Evolutionary conservation across 2,888 invertebrate species (phyloP).

Genomic region (Lasius platythorax): DNA sequence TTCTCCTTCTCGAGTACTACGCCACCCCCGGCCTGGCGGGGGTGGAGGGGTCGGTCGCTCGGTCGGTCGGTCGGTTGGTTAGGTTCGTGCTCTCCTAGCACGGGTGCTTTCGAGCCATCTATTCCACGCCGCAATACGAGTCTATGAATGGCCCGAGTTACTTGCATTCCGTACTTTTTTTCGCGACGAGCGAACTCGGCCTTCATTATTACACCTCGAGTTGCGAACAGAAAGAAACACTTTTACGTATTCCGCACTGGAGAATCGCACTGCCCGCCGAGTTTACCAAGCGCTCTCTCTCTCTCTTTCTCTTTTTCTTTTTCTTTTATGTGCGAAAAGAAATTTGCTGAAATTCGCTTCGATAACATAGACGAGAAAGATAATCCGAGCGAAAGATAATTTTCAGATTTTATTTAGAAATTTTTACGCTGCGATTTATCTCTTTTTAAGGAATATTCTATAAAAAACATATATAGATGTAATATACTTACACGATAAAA

Average conservation of each 20-base stretch:
- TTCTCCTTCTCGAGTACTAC: conserved; percentile 81
- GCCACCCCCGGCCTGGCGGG: conserved; percentile 69
- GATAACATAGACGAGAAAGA: conserved; percentile 4
- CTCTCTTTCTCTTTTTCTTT: background rate
- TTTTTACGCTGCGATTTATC: conserved; percentile 23
- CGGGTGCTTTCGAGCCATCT: conserved; percentile 67
- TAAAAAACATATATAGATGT: conserved; percentile 1
- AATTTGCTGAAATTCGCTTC: conserved; percentile 18
- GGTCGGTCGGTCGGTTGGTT: conserved; percentile 45
- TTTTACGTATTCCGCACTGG: conserved; percentile 51
- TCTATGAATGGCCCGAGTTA: conserved; percentile 73
- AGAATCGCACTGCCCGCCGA: conserved; percentile 40
- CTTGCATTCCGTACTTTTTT: conserved; percentile 74
- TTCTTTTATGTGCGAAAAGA: background rate
- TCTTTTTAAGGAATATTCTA: background rate
- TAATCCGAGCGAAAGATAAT: conserved; percentile 32
- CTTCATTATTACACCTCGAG: conserved; percentile 73
- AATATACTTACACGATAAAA: background rate
- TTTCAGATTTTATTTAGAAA: conserved; percentile 19
- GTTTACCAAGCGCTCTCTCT: conserved; percentile 51
- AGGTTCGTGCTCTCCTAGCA: conserved; percentile 56
- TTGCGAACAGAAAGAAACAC: conserved; percentile 52
- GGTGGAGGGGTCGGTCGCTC: conserved; percentile 36
- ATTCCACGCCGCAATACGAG: conserved; percentile 74
- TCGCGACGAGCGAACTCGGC: conserved; percentile 64